Base-by-base conservation (phyloP, 2,888 invertebrate genomes). In the Drosophila fulvimacula region DNA sequence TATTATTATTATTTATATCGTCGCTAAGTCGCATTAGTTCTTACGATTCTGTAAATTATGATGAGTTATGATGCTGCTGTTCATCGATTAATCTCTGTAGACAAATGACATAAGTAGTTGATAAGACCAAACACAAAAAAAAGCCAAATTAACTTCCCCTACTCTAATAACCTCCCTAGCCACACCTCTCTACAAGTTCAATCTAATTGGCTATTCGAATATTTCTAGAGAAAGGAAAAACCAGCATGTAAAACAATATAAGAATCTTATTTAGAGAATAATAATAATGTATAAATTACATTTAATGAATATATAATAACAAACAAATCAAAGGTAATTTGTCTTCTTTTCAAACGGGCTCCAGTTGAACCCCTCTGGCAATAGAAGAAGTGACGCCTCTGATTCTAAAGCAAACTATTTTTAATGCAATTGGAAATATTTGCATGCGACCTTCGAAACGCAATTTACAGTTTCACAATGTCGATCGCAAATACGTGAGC, bases 1-100 rank as follows among this genome's bases (percentile, higher is more conserved):
- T 69, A 73, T 77, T 73, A 83, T 80, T 77, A 82, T 82, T 73
- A 82, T 72, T 82, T 85, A 64, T 75, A 88, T 61, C 58, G 57
- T 46, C 46, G 46, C 66, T 88, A 88, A 77, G 73, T 61, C 46
- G 56, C 51, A 49, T 75, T 46, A 77, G 73, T 56, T 64, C 30
- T 55, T 76, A 66, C 57, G 32, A 48, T 64, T 62, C 48, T 78
- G 51, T 76, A 78, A 78, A 69, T 78, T 76, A 76, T 76, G 69
- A 76, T 76, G 69, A 76, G 57, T 68, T 69, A 36, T 51, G 21
- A 52, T 24, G 19, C 32, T 51, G 34, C 21, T 17, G 9, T 59
- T 56, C 41, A 59, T 76, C 61, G 72, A 74, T 65, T 65, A 68
- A 83, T 75, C 65, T 55, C 62, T 81, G 69, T 82, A 84, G 58